Evolutionary conservation across 2,797 vertebrate species (phyloP).

Genomic region (Leucoraja ocellata): DNA sequence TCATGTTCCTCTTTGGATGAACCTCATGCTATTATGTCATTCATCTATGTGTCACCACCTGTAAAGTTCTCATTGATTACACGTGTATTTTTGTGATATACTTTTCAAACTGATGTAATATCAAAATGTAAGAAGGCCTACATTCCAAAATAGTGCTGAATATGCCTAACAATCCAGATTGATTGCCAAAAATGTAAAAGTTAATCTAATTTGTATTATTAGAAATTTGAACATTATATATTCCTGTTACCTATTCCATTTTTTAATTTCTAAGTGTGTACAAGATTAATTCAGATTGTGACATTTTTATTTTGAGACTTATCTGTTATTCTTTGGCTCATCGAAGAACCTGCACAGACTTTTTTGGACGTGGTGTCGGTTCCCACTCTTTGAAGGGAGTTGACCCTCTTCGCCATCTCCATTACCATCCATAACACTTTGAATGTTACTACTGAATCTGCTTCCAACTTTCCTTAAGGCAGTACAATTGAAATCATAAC

Average conservation of each 20-base stretch:
- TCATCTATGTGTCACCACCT: constrained; percentile 15
- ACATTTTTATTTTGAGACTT: not conserved
- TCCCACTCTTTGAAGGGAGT: not conserved
- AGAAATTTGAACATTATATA: not conserved
- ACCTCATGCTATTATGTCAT: constrained; percentile 6
- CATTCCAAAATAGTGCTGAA: not conserved
- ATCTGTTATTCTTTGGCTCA: not conserved
- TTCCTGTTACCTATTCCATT: not conserved
- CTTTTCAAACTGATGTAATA: not conserved
- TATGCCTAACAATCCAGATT: not conserved
- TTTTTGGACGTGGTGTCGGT: not conserved
- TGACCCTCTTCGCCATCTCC: not conserved
- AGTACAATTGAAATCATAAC: not conserved
- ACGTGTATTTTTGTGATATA: not conserved
- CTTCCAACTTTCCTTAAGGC: not conserved
- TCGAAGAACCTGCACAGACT: not conserved
- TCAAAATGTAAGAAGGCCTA: not conserved
- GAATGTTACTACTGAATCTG: not conserved
- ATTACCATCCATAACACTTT: not conserved
- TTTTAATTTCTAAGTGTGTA: not conserved
- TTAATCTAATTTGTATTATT: not conserved
- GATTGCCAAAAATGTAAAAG: not conserved
- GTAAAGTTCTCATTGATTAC: not conserved
- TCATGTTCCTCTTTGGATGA: constrained; percentile 16
- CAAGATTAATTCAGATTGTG: not conserved